Base-by-base conservation (phyloP, 2,113 vertebrate genomes). In the Oncorhynchus gorbuscha region DNA sequence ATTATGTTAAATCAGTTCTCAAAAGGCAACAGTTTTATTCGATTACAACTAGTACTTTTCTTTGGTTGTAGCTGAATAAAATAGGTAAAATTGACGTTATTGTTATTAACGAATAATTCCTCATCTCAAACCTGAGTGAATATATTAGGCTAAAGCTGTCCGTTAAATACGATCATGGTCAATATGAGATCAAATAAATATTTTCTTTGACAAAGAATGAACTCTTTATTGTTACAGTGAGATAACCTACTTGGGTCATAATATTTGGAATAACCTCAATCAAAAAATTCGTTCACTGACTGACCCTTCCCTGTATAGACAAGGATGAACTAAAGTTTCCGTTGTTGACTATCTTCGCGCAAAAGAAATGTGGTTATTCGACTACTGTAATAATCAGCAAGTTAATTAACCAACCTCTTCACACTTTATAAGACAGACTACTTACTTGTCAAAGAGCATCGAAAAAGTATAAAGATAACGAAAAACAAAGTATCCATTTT, bases 401-500 rank as follows among this genome's bases (percentile, higher is more conserved):
- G 26, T 51, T 66, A 32, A 49, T 30, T n/a, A 45, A 59, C 24
- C 30, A n/a, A 20, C 48, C 9, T 11, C 9, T 45, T 45, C 39
- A 45, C 39, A 4, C 4, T 67, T 32, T 59, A 61, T 32, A n/a
- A 35, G 18, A 45, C 4, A 11, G 30, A 18, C 35, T 84, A 92
- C 91, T 93, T 64, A 93, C 91, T 69, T 13, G 76, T 79, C 8
- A 55, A 77, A 39, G 83, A 76, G 82, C 94, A 86, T 64, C 88
- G 80, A 80, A 95, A 83, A 75, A 92, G 91, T 72, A 92, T 83
- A 82, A 94, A 87, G 81, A 95, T 16, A 72, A 91, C 76, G 87
- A 92, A 90, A 86, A 94, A 76, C 83, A 83, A 86, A 30, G 66
- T 73, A 35, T 89, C 83, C 96, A 98, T 97, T 94, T 95, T 95